A percentile compares a stretch with the other conserved stretches of the same genome.
Conservation (phyloP, 1,140 invertebrate species). For the Aphelenchoides avenae region DNA sequence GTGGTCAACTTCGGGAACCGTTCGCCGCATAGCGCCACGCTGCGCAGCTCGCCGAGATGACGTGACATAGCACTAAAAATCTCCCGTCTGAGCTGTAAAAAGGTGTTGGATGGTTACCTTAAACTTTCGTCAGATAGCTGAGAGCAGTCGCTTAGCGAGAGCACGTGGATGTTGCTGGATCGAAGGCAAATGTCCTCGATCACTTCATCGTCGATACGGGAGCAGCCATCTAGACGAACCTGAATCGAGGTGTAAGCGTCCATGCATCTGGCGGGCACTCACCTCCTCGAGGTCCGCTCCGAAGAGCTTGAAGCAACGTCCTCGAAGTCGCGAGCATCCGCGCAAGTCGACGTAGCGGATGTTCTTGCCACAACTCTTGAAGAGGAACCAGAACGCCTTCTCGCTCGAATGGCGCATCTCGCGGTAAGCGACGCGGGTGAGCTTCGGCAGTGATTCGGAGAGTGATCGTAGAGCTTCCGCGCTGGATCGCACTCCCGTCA, state of each 20-base stretch:
- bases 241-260: slow-evolving; percentile 26
- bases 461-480: slow-evolving; percentile 31
- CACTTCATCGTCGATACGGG: slow-evolving; percentile 41
- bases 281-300: slow-evolving; percentile 50
- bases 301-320: slow-evolving; percentile 53
- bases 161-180: slow-evolving; percentile 36
- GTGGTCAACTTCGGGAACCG: slow-evolving; percentile 36
- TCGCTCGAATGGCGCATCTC: slow-evolving; percentile 50
- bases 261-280: too few relatives aligned
- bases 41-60: slow-evolving; percentile 43
- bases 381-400: slow-evolving; percentile 53
- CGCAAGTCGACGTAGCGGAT: slow-evolving; percentile 50
- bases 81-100: slow-evolving; percentile 10
- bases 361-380: slow-evolving; percentile 40
- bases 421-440: slow-evolving; percentile 38
- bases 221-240: slow-evolving; percentile 53
- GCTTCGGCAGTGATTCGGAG: slow-evolving; percentile 31
- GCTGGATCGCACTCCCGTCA: slow-evolving; percentile 42
- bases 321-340: slow-evolving; percentile 41
- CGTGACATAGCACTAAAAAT: slow-evolving; percentile 52
- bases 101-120: slow-evolving; percentile 19
- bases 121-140: slow-evolving; percentile 45
- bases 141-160: slow-evolving; percentile 49
- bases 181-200: slow-evolving; percentile 54
- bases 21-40: slow-evolving; percentile 45